Evolutionary conservation across 2,797 vertebrate species (phyloP).

Genomic region (Danio jaintianensis): DNA sequence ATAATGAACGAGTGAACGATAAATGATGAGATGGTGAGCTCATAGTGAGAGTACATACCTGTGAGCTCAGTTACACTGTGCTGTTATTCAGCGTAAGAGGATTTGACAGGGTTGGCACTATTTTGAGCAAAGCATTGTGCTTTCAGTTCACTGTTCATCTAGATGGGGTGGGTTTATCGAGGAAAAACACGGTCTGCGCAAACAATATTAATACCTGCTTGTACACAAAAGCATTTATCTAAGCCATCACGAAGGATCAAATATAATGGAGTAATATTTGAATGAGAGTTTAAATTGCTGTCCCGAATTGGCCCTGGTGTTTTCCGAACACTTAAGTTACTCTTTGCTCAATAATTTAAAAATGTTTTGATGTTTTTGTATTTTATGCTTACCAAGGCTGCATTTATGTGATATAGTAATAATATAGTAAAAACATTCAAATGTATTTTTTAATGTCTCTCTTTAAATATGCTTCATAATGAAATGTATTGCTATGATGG

Average conservation of each 20-base stretch:
- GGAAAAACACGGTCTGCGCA: slow-evolving; percentile 8
- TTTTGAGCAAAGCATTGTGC: slow-evolving; percentile 18
- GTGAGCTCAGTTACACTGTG: slow-evolving; percentile 18
- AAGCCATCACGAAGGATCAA: slow-evolving; percentile 3
- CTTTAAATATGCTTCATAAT: not conserved
- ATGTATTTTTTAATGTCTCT: too few species aligned
- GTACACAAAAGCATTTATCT: slow-evolving; percentile 11
- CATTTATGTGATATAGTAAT: not conserved
- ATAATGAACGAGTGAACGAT: slow-evolving; percentile 18
- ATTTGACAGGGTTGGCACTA: slow-evolving; percentile 26
- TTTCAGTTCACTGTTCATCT: slow-evolving; percentile 7
- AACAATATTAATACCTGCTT: slow-evolving; percentile 13
- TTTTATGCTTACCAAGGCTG: not conserved
- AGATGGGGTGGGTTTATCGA: not conserved
- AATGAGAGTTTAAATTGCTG: not conserved
- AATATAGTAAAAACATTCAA: too few species aligned
- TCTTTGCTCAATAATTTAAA: not conserved
- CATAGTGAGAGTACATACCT: not conserved
- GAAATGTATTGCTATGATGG: not conserved
- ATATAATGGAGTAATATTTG: slow-evolving; percentile 1
- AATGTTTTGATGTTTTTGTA: not conserved
- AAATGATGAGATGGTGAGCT: slow-evolving; percentile 23
- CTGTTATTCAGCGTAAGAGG: slow-evolving; percentile 29
- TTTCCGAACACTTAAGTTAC: not conserved
- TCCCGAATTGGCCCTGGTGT: not conserved